Evolutionary conservation across 2,113 vertebrate genomes (phyloP), one percentile per base, ranked within the genome.

Genomic region (Prunella fulvescens): DNA sequence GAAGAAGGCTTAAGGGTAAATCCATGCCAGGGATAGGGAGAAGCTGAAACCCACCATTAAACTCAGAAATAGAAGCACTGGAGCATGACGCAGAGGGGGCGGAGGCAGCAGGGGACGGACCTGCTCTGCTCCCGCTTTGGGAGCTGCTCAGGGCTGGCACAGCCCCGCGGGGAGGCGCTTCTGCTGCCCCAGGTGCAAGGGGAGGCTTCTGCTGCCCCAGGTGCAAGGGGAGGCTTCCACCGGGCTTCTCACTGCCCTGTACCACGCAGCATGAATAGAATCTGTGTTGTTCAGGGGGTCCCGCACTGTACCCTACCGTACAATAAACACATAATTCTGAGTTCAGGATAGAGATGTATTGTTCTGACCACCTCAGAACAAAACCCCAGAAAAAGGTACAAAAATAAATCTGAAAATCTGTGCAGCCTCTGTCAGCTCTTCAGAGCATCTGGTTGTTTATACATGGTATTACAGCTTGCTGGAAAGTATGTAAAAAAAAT

Each of bases 41-140:
- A 71, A 69, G 57, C 62, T 48, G 40, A 82, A 72, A 29, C 12
- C 79, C 61, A 6, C 37, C 14, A 10, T 76, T 45, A 80, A 90
- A 80, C 8, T 29, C 65, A 78, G 47, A 80, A 92, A 78, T 7
- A 87, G 77, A 81, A 94, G 51, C 1, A 1, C 50, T 22, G 3
- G 31, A 61, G 56, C 42, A 20, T 50, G 50, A 51, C 0, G 0
- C 19, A 40, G 22, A 67, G 65, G 35, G 22, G n/a, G 9, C 0
- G 0, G 74, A 90, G 39, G 66, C 61, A 72, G 48, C 7, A 2
- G 48, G 61, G 80, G 9, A 23, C 37, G 33, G 23, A 28, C 19
- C 7, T 10, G 42, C 73, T 66, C 73, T 29, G 40, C 15, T 37
- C 9, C 67, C 1, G 1, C 31, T 40, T 2, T 37, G 33, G 3